Evolutionary conservation across 2,797 vertebrate genomes (phyloP), one percentile per base, ranked within the genome.

Genomic region (Epinephelus awoara): DNA sequence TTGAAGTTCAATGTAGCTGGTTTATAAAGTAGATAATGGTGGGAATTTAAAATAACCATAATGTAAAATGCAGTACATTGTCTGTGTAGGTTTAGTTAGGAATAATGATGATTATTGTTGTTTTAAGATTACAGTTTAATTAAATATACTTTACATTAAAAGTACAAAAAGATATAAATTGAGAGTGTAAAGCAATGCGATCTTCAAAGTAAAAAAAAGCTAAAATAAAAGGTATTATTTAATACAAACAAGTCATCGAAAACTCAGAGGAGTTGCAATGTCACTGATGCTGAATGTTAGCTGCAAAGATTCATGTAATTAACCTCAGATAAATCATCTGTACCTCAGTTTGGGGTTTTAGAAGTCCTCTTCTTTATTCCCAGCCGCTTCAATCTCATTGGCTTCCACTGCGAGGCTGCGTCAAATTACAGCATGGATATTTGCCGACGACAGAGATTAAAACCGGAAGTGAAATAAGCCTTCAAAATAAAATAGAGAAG

Each of bases 381-480:
- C 46, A 69, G 54, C 38, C 1, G 40, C 83, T 72, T 66, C 19
- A 29, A 70, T 14, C 29, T 80, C 11, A 90, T 87, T 88, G 86
- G 84, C 23, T 79, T 2, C 19, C 25, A 21, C 47, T 23, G 2
- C 3, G 17, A 49, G 5, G n/a, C 49, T 5, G 1, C 19, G 46
- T 75, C 27, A 72, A 55, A 12, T 0, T 51, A 0, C 25, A 4
- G 42, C 40, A 42, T 42, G 11, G 9, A 42, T 42, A 2, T 12
- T 10, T 42, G 40, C 2, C 0, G 2, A 27, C 4, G 14, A 23
- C 34, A 5, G 0, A 29, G 7, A 38, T 1, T 2, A 10, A 6
- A 67, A 9, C 57, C 29, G 57, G 77, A 80, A 80, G 42, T 49
- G 2, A 17, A 1, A 1, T 8, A 1, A 2, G 15, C 56, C 63